Base-by-base conservation (phyloP, 2,888 invertebrate species). In the Drosophila ezoana region DNA sequence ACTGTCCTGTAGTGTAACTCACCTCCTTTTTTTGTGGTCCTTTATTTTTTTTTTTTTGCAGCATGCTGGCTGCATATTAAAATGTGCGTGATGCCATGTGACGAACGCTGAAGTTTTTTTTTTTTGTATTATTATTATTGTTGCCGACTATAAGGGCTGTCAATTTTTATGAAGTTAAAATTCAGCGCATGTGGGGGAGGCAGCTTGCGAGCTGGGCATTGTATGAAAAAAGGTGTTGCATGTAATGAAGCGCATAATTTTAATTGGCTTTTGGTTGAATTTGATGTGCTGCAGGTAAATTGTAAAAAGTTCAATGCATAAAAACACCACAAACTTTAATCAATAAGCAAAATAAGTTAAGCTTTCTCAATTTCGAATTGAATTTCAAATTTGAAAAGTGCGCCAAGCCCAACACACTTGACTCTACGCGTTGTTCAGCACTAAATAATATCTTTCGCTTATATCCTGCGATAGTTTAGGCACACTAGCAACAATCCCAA, bases 131-230 rank as follows among this genome's bases (percentile, higher is more conserved):
- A 54, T 67, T 60, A 48, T 57, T 69, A 65, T 68, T 65, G 57
- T 68, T 80, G 64, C 35, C 56, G 53, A 63, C 52, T 75, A 33
- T 38, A 67, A 66, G 70, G 79, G 64, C 84, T 84, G 87, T 81
- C 83, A 83, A 87, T 87, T 87, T 82, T 83, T 83, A 87, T 83
- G 87, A 83, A 87, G 87, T 83, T 83, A 81, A 79, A 77, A 9
- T 14, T 37, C n/a, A 28, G 73, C 60, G 52, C 13, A 23, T 20
- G 43, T 37, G 38, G 44, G 33, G 51, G 48, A 43, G 38, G 38
- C 59, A 45, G 69, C 23, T 47, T 38, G 47, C 43, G 23, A 23
- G 28, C 38, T 49, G 58, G 23, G 33, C 52, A 45, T 54, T 60
- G 51, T 61, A 41, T 43, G 47, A 28, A 64, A 48, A 64, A 68